phyloP scores from a whole-genome alignment of 2,113 vertebrate genomes.

The Grallaria varia region DNA sequence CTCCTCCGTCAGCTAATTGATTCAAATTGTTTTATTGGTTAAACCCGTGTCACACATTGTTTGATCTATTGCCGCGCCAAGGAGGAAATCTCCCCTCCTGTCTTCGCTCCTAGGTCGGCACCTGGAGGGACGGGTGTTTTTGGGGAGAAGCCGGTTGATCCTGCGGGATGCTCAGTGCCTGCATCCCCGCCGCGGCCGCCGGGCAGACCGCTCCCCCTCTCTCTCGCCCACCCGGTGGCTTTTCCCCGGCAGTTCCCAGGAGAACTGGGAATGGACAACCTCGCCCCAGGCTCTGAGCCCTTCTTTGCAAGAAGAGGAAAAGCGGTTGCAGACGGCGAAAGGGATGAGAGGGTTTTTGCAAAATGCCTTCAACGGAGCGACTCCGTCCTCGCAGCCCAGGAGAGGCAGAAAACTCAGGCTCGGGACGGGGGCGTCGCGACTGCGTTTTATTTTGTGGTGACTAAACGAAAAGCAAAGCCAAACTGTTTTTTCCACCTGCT shows the following conservation, averaged over 20 bases:
- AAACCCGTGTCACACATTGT: conserved; percentile 72
- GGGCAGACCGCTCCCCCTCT: neutral
- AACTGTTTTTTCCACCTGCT: neutral
- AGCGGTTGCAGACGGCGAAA: neutral
- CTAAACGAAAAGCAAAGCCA: neutral
- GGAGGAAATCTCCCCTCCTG: conserved; percentile 65
- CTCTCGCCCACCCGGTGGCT: neutral
- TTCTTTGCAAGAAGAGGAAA: neutral
- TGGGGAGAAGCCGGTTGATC: neutral
- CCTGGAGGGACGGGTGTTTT: neutral
- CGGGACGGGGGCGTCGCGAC: neutral
- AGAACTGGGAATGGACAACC: neutral
- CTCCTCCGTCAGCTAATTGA: conserved; percentile 77
- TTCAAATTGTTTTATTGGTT: conserved; percentile 81
- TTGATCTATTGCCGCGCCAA: conserved; percentile 66
- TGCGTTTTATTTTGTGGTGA: neutral
- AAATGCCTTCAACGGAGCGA: neutral
- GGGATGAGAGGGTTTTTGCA: neutral
- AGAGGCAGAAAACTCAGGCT: neutral
- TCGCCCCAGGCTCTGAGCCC: neutral
- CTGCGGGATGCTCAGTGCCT: neutral
- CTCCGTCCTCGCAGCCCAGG: neutral
- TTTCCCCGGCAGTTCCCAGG: neutral
- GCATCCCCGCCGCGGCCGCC: neutral
- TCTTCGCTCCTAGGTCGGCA: neutral